These are phyloP conservation scores for Chaetura pelagica DNA, from an alignment of 2,113 vertebrate species.

Conservation along the genomic window DNA sequence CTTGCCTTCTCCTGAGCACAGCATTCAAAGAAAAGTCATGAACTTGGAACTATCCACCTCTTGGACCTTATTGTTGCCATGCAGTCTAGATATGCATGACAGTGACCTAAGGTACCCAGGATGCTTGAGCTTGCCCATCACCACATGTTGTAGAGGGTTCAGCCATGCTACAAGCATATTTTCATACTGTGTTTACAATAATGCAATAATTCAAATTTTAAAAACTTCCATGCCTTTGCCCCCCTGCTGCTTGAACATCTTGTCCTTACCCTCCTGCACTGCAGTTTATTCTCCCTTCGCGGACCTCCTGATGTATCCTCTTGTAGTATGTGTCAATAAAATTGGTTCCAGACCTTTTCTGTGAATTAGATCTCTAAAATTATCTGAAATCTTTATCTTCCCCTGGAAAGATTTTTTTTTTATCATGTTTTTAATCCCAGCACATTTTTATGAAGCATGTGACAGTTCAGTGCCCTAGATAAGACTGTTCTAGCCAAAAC, in stretches of 20 bases:
- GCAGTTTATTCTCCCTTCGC: neutral
- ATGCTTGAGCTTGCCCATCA: neutral
- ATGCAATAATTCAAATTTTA: neutral
- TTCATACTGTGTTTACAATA: neutral
- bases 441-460: neutral
- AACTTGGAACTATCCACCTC: neutral
- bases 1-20: neutral
- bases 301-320: neutral
- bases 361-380: neutral
- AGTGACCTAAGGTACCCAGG: neutral
- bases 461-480: neutral
- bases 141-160: neutral
- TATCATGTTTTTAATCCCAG: neutral
- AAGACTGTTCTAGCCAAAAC: neutral
- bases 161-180: neutral
- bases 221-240: neutral
- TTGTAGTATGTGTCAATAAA: neutral
- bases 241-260: neutral
- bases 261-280: neutral
- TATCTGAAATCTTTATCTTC: neutral
- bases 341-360: neutral
- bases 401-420: neutral
- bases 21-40: neutral
- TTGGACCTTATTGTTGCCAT: neutral
- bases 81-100: neutral